Evolutionary conservation across 2,888 invertebrate genomes (phyloP).

Genomic region (Sicus ferrugineus): DNA sequence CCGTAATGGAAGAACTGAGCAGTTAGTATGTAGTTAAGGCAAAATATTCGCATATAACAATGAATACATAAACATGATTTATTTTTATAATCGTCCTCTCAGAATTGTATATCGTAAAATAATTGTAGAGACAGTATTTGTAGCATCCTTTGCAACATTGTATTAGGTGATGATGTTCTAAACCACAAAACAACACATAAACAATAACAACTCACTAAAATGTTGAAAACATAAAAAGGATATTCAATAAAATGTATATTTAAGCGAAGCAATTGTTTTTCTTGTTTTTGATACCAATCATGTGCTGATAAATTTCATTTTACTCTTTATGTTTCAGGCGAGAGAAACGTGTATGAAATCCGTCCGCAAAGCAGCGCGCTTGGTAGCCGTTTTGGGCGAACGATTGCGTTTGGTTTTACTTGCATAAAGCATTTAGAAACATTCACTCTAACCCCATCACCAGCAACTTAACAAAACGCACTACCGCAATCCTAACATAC

Average conservation of each 20-base stretch:
- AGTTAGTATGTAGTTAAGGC: background rate
- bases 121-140: background rate
- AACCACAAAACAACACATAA: conserved; percentile 6
- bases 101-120: conserved; percentile 12
- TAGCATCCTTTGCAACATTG: background rate
- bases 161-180: conserved; percentile 1
- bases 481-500: too few species aligned
- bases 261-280: conserved; percentile 47
- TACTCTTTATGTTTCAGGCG: conserved; percentile 37
- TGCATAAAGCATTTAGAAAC: conserved; percentile 18
- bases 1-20: background rate
- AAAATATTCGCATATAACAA: conserved; percentile 23
- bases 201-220: conserved; percentile 33
- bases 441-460: background rate
- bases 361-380: conserved; percentile 26
- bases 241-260: conserved; percentile 54
- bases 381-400: background rate
- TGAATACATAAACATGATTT: conserved; percentile 35
- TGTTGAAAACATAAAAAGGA: conserved; percentile 40
- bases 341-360: conserved; percentile 34
- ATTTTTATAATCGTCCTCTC: conserved; percentile 44
- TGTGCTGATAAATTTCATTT: conserved; percentile 37
- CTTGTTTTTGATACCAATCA: conserved; percentile 21
- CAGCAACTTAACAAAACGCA: too few species aligned
- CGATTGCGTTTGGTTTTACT: conserved; percentile 3